Evolutionary conservation across 2,797 vertebrate species (phyloP).

Genomic region (Echeneis naucrates): DNA sequence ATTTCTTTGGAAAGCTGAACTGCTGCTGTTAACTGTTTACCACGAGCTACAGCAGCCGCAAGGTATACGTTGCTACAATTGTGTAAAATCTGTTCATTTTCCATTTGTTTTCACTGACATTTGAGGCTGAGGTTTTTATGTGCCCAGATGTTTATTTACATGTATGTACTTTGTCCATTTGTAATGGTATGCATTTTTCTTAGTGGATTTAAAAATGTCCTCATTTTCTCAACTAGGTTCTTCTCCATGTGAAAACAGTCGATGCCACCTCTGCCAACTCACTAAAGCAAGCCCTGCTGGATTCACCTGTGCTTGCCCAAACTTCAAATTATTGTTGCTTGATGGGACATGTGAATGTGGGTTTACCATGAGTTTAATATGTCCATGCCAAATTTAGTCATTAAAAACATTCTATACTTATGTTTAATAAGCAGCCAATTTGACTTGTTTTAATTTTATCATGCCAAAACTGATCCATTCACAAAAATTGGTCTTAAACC

Average conservation of each 20-base stretch:
- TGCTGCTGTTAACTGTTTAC: slow-evolving; percentile 80
- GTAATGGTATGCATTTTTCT: neutral
- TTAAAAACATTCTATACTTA: neutral
- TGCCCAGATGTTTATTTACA: neutral
- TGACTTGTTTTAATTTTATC: too few relatives aligned
- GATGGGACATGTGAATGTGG: slow-evolving; percentile 87
- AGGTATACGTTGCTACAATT: slow-evolving; percentile 62
- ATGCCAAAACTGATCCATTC: too few relatives aligned
- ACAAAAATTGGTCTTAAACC: neutral
- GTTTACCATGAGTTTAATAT: slow-evolving; percentile 42
- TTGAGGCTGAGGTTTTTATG: neutral
- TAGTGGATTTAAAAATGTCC: neutral
- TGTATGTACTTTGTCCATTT: neutral
- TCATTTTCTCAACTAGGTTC: slow-evolving; percentile 52
- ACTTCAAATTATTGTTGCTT: slow-evolving; percentile 82
- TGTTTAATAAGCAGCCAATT: too few relatives aligned
- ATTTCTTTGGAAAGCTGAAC: slow-evolving; percentile 73
- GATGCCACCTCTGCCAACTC: slow-evolving; percentile 88
- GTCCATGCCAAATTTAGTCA: neutral
- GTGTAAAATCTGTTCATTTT: neutral
- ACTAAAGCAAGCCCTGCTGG: slow-evolving; percentile 83
- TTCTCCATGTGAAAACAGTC: slow-evolving; percentile 79
- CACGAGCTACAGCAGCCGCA: slow-evolving; percentile 86
- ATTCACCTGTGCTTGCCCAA: slow-evolving; percentile 89
- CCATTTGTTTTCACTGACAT: neutral